Evolutionary conservation across 2,888 invertebrate genomes (phyloP), one percentile per base, ranked within the genome.

Genomic region (Dynastes grantii): DNA sequence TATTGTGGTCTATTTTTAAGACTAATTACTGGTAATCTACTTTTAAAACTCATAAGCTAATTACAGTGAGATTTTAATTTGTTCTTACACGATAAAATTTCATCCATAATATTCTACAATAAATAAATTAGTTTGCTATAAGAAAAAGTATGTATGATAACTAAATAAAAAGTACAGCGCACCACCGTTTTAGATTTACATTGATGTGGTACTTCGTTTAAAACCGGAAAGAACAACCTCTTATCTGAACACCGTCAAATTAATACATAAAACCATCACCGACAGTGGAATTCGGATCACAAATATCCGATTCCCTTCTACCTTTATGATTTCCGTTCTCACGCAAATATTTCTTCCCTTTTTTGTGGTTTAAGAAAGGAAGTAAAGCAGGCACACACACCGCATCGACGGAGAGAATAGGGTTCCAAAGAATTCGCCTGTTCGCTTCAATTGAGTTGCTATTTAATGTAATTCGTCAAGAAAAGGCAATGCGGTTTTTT

Each of bases 251-350:
- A 16, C 27, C 22, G 3, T 27, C 37, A 27, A 22, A 73, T 73
- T 73, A 73, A 37, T 32, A 40, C 58, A 58, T 73, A 73, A 73
- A 58, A 73, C 58, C 58, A 37, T 70, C 32, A 58, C 73, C 58
- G 73, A 45, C 58, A 61, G 61, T 73, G 40, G 58, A 73, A 73
- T 73, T 73, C 61, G 58, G 65, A 53, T 64, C 65, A 49, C 40
- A 76, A 76, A 75, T 78, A 76, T 78, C 63, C 61, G 67, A 76
- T 81, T 81, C 78, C 61, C 79, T 75, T 79, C 79, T 70, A 68
- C 77, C 77, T 78, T 67, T 79, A 77, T 79, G 80, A 81, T 82
- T 80, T 83, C 83, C 82, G 83, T 83, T 83, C 82, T 80, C 83
- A 82, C 80, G 82, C 80, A 80, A 83, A 82, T 82, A 81, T 83